Base-by-base conservation (phyloP, 2,113 vertebrate genomes). In the Sinocyclocheilus rhinocerous region DNA sequence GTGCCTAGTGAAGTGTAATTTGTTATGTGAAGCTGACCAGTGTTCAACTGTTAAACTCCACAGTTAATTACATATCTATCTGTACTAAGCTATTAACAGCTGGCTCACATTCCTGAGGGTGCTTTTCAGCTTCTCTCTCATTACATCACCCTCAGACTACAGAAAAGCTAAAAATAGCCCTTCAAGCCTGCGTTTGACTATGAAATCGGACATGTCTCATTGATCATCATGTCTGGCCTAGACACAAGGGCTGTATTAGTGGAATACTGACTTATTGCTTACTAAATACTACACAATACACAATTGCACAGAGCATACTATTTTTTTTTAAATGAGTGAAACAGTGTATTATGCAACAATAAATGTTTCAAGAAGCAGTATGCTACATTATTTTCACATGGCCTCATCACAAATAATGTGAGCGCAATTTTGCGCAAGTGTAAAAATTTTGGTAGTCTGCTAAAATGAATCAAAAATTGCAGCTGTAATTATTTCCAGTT, bases 151-250 rank as follows among this genome's bases (percentile, higher is more conserved):
- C 61, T 22, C 29, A 73, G 75, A 77, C 36, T 20, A 82, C 57
- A 84, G 45, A 29, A 61, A 9, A 50, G 7, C 77, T 52, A 63
- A 67, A 92, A 90, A 89, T 85, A 87, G 84, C 83, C 83, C 86
- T 83, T 45, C 76, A 84, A 65, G 92, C 45, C 93, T 67, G 92
- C 42, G 93, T 67, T 89, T 88, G 90, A 90, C 93, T 92, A 92
- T 94, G 90, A 95, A 95, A 95, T 94, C 87, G 91, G 94, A 94
- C 94, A 84, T 94, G 95, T 93, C 93, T 93, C 89, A 96, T 95
- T 89, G 94, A 96, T 95, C 87, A 88, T 59, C 13, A 36, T 83
- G 79, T 73, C 84, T 86, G 81, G 84, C 13, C 65, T 59, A 81
- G 67, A 75, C 22, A 72, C 45, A 57, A 81, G 11, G 22, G 36